A percentile compares a stretch with the other conserved stretches of the same genome.
Conservation (phyloP, 2,888 invertebrate species). For the Noctua pronuba region DNA sequence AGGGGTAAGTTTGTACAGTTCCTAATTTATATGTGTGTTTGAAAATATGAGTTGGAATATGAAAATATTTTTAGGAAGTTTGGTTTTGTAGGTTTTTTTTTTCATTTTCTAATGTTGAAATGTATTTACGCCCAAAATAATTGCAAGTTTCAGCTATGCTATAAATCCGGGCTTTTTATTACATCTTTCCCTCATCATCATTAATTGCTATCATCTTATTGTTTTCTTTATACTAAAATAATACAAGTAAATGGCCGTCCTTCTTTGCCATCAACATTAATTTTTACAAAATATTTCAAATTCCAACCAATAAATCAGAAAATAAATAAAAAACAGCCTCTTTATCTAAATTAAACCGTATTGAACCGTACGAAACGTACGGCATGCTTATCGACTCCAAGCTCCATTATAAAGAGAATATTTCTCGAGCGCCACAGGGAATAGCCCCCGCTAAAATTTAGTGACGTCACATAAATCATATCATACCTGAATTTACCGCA, state of each 20-base stretch:
- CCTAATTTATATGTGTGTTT: neutral
- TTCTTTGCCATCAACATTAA: neutral
- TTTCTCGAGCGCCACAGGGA: constrained; percentile 69
- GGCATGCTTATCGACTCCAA: constrained; percentile 63
- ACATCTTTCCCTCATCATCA: neutral
- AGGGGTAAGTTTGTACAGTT: constrained; percentile 13
- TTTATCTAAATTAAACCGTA: constrained; percentile 63
- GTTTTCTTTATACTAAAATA: neutral
- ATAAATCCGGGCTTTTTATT: neutral
- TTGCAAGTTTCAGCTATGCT: neutral
- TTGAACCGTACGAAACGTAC: constrained; percentile 65
- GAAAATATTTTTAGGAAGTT: neutral
- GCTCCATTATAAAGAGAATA: constrained; percentile 71
- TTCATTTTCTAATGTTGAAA: neutral
- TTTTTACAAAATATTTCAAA: neutral
- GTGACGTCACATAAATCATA: constrained; percentile 71
- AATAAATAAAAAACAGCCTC: constrained; percentile 1
- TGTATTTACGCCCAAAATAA: neutral
- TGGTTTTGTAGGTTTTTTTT: neutral
- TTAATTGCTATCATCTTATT: neutral
- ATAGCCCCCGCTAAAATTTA: constrained; percentile 69
- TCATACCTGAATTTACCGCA: constrained; percentile 64
- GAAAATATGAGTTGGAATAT: neutral
- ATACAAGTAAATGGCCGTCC: neutral
- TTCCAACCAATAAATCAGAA: constrained; percentile 12